Evolutionary conservation across 1,140 invertebrate species (phyloP), one percentile per base, ranked within the genome.

Genomic region (Chrysomallon squamiferum): DNA sequence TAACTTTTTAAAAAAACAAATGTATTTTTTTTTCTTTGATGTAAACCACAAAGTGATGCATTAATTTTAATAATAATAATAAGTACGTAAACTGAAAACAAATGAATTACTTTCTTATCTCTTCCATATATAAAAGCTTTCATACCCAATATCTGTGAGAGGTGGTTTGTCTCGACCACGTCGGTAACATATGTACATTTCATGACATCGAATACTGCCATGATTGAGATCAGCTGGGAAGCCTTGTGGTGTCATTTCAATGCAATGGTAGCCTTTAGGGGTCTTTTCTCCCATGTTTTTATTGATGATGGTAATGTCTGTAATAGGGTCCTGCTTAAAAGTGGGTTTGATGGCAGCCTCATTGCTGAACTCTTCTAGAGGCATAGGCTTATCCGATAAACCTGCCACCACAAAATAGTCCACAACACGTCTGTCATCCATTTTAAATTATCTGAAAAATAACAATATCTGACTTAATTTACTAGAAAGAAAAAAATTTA

Each of bases 351-450:
- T 88, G 47, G 91, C 90, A 11, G 91, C 77, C 90, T 78, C 93
- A 90, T 86, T 96, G 92, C 80, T 90, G 89, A 87, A 91, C 79
- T 96, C 95, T 78, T 93, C 93, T 27, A 95, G 83, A 81, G 91
- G 87, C 30, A 74, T 62, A 0, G 75, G 80, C 86, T 93, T 89
- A 35, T 93, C 92, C 11, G 94, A 92, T 78, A 99, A 87, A 20
- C 97, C 97, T 81, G 96, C 96, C 43, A 99, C 92, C 65, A 99
- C 95, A 89, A 99, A 99, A 87, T 98, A 98, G 87, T 99, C 90
- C 57, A 86, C 88, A 50, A 89, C 86, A 66, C 87, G 72, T 57
- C 85, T 81, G 33, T 88, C 88, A 67, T 84, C 82, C 84, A 85
- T 85, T 38, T 7, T 38, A 15, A 5, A 5, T 15, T 5, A 38